Percentiles rank a stretch among this genome's conserved stretches.
Evolutionary conservation across 2,113 vertebrate genomes (phyloP).

Genomic region (Gnathonemus echidnorhynchus): DNA sequence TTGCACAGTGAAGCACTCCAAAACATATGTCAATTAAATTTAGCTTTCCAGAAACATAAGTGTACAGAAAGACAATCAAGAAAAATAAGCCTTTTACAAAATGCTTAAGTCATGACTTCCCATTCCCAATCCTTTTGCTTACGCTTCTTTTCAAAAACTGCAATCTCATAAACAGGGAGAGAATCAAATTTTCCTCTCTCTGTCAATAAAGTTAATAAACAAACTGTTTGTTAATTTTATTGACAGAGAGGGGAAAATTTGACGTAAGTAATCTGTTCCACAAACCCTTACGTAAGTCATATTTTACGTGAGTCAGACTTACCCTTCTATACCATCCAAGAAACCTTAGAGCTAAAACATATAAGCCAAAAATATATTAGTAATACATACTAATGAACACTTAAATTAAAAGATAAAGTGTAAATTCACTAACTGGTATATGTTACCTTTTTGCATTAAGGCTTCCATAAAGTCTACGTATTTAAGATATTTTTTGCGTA

Average conservation of each 20-base stretch:
- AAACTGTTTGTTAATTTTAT: too few species aligned
- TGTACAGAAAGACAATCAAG: too few species aligned
- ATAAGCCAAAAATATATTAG: not conserved
- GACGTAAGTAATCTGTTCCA: not conserved
- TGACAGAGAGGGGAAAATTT: not conserved
- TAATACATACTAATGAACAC: not conserved
- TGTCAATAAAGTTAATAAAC: not conserved
- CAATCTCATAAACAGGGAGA: not conserved
- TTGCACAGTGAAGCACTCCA: not conserved
- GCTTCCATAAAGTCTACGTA: not conserved
- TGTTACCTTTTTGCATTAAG: not conserved
- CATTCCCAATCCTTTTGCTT: not conserved
- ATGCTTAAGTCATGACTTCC: not conserved
- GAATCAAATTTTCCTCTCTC: not conserved
- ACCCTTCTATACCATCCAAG: not conserved
- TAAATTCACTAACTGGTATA: not conserved
- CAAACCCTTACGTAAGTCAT: not conserved
- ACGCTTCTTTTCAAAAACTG: not conserved
- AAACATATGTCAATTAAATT: not conserved
- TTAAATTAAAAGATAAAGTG: not conserved
- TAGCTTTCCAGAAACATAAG: not conserved
- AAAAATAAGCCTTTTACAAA: not conserved
- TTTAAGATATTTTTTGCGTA: not conserved
- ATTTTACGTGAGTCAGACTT: not conserved
- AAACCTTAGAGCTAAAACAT: not conserved